Percentiles rank a stretch among this genome's conserved stretches.
phyloP scores from a whole-genome alignment of 2,888 invertebrate genomes.

The Serripes groenlandicus region DNA sequence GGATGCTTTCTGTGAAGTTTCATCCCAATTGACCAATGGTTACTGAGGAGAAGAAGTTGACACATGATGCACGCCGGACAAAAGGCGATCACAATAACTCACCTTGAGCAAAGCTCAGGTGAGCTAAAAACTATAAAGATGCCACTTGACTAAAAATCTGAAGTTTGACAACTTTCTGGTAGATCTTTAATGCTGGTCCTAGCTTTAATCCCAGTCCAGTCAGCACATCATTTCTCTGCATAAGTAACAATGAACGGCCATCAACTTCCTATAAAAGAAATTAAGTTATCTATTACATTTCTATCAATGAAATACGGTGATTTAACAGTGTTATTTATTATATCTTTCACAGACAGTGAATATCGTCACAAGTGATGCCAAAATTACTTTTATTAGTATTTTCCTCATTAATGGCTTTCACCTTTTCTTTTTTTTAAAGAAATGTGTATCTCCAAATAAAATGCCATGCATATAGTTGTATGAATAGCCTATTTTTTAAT shows the following conservation, averaged over 20 bases:
- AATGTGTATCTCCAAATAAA: too few species aligned
- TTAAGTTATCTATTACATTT: not conserved
- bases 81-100: not conserved
- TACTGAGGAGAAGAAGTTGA: not conserved
- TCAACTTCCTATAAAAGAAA: slow-evolving; percentile 92
- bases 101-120: not conserved
- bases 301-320: too few species aligned
- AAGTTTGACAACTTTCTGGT: slow-evolving; percentile 92
- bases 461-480: too few species aligned
- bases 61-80: not conserved
- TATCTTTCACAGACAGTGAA: too few species aligned
- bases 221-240: slow-evolving; percentile 94
- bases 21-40: too few species aligned
- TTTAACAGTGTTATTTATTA: too few species aligned
- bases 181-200: slow-evolving; percentile 96
- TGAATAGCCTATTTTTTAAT: too few species aligned
- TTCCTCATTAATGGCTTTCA: too few species aligned
- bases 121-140: slow-evolving; percentile 6
- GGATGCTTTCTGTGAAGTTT: too few species aligned
- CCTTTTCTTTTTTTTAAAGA: too few species aligned
- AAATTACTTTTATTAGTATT: too few species aligned
- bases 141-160: slow-evolving; percentile 88
- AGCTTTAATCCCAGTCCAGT: slow-evolving; percentile 93
- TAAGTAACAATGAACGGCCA: slow-evolving; percentile 94
- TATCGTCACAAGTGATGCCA: too few species aligned